Base-by-base conservation (phyloP, 30 jellyfish, hydroid and myxozoan genomes). In the Catostylus mosaicus region DNA sequence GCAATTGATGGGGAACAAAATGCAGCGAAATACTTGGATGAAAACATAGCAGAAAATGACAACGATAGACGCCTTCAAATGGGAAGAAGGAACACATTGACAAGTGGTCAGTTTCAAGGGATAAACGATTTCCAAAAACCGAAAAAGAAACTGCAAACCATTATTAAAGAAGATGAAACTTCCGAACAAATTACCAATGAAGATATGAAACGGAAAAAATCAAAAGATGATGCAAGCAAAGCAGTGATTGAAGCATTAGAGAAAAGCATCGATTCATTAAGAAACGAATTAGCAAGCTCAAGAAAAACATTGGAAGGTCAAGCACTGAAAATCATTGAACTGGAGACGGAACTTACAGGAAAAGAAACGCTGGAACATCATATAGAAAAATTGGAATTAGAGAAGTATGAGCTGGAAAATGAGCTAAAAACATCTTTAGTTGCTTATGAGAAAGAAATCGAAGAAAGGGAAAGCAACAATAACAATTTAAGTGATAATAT, bases 201-300 rank as follows among this genome's bases (percentile, higher is more conserved):
- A 37, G 77, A 22, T 7, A 64, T 35, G 8, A 63, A 20, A 16
- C 47, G 32, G 2, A 29, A 64, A 19, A n/a, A 40, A 5, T 30
- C 57, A 30, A 12, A 40, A 66, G 19, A 30, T 14, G 34, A 77
- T 29, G 35, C 26, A 31, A 3, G 9, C 27, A 23, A 56, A 18
- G 29, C 43, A 16, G 75, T 86, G 22, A 35, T 71, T 18, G 67
- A 64, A 20, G 45, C 72, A 35, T 22, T 78, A 36, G 90, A 88
- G 54, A 74, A 79, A 5, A 88, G 81, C 1, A 54, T 80, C 36
- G 78, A 72, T 12, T 45, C 77, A 57, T 54, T 80, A 29, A 70
- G 57, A 40, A 37, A 30, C 14, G 89, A 88, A n/a, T 38, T 88
- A 32, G 86, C 86, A 4, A 70, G 34, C 9, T 84, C 95, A 30